phyloP scores from a whole-genome alignment of 2,888 invertebrate species.

The Melipona bicolor region DNA sequence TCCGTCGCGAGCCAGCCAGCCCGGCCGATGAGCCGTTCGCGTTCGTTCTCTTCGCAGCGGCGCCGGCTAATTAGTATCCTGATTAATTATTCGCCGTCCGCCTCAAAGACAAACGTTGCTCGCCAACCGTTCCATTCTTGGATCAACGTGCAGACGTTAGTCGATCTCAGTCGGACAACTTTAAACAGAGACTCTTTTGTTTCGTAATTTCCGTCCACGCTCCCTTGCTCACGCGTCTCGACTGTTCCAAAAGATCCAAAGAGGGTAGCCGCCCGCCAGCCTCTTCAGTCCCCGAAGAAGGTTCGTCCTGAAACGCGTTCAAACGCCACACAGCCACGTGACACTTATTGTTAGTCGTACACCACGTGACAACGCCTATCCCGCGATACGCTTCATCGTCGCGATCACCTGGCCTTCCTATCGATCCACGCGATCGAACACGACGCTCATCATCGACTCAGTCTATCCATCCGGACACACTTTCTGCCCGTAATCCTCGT shows the following conservation, averaged over 20 bases:
- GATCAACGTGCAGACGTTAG: too few species aligned
- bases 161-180: too few species aligned
- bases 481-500: not conserved
- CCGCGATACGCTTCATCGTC: constrained; percentile 9
- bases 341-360: constrained; percentile 42
- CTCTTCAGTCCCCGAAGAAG: too few species aligned
- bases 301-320: not conserved
- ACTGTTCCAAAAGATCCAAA: too few species aligned
- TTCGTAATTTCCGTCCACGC: too few species aligned
- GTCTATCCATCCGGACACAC: not conserved
- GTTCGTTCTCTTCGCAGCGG: constrained; percentile 9
- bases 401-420: not conserved
- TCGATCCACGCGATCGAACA: constrained; percentile 13
- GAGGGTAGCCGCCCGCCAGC: too few species aligned
- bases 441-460: not conserved
- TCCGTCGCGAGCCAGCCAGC: constrained; percentile 18
- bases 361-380: constrained; percentile 44
- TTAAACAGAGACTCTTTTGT: too few species aligned
- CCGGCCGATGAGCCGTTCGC: constrained; percentile 9
- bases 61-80: constrained; percentile 65
- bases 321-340: constrained; percentile 48
- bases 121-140: too few species aligned
- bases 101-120: not conserved
- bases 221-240: too few species aligned
- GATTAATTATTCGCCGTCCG: constrained; percentile 66